Evolutionary conservation across 2,888 invertebrate genomes (phyloP).

Genomic region (Macroteleia sp.): DNA sequence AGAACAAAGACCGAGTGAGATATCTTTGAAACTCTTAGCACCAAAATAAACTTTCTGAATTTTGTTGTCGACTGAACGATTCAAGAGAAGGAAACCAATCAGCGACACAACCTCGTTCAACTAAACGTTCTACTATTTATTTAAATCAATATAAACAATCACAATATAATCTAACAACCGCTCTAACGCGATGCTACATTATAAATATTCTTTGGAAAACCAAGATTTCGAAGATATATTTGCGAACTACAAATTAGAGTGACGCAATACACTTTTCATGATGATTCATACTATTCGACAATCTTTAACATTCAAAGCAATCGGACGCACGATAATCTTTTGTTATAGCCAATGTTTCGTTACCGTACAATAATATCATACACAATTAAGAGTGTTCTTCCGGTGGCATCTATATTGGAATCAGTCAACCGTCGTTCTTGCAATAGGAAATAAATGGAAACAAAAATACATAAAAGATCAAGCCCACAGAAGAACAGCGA

Average conservation of each 20-base stretch:
- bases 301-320: background rate
- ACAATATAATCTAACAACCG: constrained; percentile 9
- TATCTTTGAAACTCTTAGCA: constrained; percentile 70
- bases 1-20: constrained; percentile 63
- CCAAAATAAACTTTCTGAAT: constrained; percentile 68
- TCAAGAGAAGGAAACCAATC: constrained; percentile 14
- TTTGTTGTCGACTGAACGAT: constrained; percentile 17
- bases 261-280: no score
- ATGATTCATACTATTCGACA: no score
- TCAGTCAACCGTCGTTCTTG: constrained; percentile 38
- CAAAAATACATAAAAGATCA: constrained; percentile 14
- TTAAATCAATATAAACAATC: constrained; percentile 25
- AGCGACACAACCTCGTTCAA: background rate
- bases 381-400: constrained; percentile 37
- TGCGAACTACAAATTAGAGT: constrained; percentile 1
- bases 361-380: constrained; percentile 38
- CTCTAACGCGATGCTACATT: constrained; percentile 10
- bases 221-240: constrained; percentile 13
- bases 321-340: constrained; percentile 30
- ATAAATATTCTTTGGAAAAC: constrained; percentile 58
- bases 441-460: constrained; percentile 7
- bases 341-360: constrained; percentile 29
- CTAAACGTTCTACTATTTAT: constrained; percentile 11
- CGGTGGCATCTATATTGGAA: constrained; percentile 20
- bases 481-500: constrained; percentile 6